A percentile compares a stretch with the other conserved stretches of the same genome.
Evolutionary conservation across 92 coral and sea anemone species (phyloP).

Genomic region (Zoanthus sociatus): DNA sequence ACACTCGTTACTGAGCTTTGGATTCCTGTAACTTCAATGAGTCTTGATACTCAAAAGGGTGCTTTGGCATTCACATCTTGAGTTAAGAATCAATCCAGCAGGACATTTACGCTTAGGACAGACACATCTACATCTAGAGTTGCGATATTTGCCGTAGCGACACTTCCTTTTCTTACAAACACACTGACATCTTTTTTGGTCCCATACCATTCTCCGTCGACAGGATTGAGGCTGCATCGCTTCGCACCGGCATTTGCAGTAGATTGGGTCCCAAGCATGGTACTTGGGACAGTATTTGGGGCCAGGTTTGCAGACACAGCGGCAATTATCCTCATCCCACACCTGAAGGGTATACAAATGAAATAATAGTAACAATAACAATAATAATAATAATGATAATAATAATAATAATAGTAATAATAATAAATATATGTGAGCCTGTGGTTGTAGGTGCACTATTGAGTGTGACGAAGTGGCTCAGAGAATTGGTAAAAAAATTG

Average conservation of each 20-base stretch:
- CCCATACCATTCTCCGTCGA: constrained; percentile 28
- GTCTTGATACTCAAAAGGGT: background rate
- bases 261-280: constrained; percentile 31
- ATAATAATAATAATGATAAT: background rate
- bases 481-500: too few relatives aligned
- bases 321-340: constrained; percentile 19
- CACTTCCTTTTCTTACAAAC: constrained; percentile 31
- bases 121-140: constrained; percentile 29
- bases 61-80: constrained; percentile 7
- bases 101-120: constrained; percentile 38
- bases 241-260: constrained; percentile 38
- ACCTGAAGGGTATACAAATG: background rate
- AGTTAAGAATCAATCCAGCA: background rate
- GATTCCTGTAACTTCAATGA: background rate
- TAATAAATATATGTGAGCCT: background rate
- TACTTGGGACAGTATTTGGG: constrained; percentile 11
- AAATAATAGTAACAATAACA: background rate
- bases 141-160: constrained; percentile 27
- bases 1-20: too few relatives aligned
- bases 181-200: constrained; percentile 25
- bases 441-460: too few relatives aligned
- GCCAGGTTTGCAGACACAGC: constrained; percentile 30
- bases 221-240: constrained; percentile 22
- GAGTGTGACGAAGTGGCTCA: too few relatives aligned
- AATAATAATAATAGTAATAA: background rate